phyloP scores from a whole-genome alignment of 2,888 invertebrate genomes.

The Lepidochrysops patricia region DNA sequence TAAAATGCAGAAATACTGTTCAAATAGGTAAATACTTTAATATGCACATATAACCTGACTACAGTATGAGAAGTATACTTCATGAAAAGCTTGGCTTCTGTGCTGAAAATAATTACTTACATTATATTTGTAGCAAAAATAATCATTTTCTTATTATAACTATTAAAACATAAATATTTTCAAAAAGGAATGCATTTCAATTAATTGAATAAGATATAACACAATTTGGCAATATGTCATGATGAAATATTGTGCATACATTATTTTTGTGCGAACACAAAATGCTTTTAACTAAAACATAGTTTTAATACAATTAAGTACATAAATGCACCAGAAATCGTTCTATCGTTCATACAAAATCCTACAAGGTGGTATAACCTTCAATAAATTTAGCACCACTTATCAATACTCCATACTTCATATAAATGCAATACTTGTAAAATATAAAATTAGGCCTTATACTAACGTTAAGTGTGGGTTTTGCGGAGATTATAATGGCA shows the following conservation, averaged over 20 bases:
- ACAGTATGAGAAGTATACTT: constrained; percentile 19
- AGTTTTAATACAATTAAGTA: neutral
- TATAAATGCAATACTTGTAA: constrained; percentile 5
- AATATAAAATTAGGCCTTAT: constrained; percentile 19
- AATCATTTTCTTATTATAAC: constrained; percentile 8
- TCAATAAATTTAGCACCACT: constrained; percentile 72
- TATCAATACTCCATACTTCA: constrained; percentile 41
- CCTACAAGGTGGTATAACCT: constrained; percentile 63
- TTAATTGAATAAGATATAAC: neutral
- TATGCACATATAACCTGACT: constrained; percentile 15
- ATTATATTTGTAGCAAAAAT: constrained; percentile 15
- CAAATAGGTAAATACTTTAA: constrained; percentile 19
- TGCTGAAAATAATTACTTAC: constrained; percentile 13
- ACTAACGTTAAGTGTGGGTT: constrained; percentile 17
- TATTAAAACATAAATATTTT: constrained; percentile 8
- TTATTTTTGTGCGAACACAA: constrained; percentile 8
- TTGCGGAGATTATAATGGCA: constrained; percentile 16
- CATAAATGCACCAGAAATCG: constrained; percentile 40
- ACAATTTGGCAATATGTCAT: neutral
- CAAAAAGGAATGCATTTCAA: constrained; percentile 3
- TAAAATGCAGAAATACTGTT: constrained; percentile 10
- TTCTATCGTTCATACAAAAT: constrained; percentile 51
- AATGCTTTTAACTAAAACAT: neutral
- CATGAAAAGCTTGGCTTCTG: constrained; percentile 21
- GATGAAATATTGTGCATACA: neutral